Conservation (phyloP, 2,113 vertebrate species). For the Stigmatopora nigra region DNA sequence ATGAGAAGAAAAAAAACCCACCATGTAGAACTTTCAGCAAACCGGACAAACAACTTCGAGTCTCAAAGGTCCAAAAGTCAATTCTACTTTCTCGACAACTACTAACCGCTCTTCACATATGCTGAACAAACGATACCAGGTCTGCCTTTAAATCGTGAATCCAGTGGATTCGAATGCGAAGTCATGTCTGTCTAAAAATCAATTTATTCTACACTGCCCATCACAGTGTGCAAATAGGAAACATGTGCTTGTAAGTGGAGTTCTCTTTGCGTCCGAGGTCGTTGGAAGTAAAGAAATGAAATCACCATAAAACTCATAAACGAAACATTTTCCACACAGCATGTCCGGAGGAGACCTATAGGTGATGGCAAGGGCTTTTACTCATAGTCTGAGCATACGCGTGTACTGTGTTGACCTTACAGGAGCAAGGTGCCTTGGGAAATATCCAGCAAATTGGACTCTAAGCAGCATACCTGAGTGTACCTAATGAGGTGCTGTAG, state of each 20-base stretch:
- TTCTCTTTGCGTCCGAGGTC: slow-evolving; percentile 25
- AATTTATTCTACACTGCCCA: slow-evolving; percentile 45
- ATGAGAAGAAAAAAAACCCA: background rate
- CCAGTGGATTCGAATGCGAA: slow-evolving; percentile 42
- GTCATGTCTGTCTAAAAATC: slow-evolving; percentile 53
- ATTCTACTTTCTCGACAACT: background rate
- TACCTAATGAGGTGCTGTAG: slow-evolving; percentile 50
- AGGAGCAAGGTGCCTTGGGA: slow-evolving; percentile 40
- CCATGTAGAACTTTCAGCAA: background rate
- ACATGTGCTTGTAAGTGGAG: background rate
- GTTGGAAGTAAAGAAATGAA: slow-evolving; percentile 52
- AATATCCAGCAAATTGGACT: slow-evolving; percentile 58
- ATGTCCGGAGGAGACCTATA: slow-evolving; percentile 5
- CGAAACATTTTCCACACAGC: slow-evolving; percentile 7
- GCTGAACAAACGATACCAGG: background rate
- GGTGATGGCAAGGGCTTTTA: slow-evolving; percentile 16
- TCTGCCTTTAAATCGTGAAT: slow-evolving; percentile 6
- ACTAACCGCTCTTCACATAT: background rate
- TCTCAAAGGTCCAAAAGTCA: background rate
- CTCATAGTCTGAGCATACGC: slow-evolving; percentile 14
- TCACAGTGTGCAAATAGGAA: slow-evolving; percentile 47
- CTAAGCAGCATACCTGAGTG: slow-evolving; percentile 47
- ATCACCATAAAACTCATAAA: slow-evolving; percentile 52
- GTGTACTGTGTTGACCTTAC: slow-evolving; percentile 25
- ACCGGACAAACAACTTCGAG: background rate